phyloP scores from a whole-genome alignment of 2,113 vertebrate species.

The Gallinago paraguaiae region DNA sequence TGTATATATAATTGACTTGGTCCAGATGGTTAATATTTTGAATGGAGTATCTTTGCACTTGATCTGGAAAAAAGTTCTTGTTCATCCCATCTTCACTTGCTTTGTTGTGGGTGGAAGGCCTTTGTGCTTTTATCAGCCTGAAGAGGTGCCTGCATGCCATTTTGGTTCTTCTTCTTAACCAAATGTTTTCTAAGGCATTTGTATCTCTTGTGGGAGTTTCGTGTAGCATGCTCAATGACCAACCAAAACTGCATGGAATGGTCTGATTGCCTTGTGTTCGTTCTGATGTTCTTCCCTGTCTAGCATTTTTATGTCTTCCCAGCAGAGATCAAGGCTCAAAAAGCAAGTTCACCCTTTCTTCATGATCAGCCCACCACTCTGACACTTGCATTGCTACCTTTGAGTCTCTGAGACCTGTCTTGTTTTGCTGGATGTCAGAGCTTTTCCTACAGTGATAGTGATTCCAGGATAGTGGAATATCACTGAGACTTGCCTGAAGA shows the following conservation, averaged over 20 bases:
- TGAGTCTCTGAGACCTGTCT: neutral
- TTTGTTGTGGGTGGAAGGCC: neutral
- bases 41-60: conserved; percentile 29
- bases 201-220: neutral
- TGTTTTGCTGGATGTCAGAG: neutral
- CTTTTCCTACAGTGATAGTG: neutral
- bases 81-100: conserved; percentile 27
- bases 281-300: neutral
- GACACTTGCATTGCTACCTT: neutral
- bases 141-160: conserved; percentile 55
- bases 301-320: neutral
- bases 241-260: conserved; percentile 18
- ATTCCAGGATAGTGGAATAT: neutral
- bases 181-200: neutral
- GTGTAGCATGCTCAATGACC: conserved; percentile 18
- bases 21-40: neutral
- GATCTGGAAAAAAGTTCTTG: neutral
- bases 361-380: neutral
- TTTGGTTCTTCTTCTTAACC: neutral
- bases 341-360: neutral
- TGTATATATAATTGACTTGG: conserved; percentile 52
- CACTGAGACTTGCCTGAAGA: neutral
- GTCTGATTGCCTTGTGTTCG: neutral
- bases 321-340: neutral
- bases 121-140: neutral